Percentiles rank a stretch among this genome's conserved stretches.
phyloP scores from a whole-genome alignment of 2,888 invertebrate species.

The Drosophila meridionalis region DNA sequence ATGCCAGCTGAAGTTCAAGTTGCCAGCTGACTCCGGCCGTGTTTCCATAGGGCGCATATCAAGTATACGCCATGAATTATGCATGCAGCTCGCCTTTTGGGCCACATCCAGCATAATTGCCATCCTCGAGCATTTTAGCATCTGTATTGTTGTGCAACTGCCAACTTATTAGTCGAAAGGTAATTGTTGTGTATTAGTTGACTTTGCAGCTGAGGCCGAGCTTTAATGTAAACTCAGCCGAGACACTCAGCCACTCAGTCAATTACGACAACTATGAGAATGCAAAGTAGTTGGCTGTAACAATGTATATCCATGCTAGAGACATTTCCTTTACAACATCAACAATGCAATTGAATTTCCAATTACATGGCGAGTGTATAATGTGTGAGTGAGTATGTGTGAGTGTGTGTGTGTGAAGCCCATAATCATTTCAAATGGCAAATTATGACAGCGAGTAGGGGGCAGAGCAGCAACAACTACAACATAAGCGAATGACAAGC shows the following conservation, averaged over 20 bases:
- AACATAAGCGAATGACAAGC: conserved; percentile 41
- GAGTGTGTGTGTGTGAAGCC: conserved; percentile 39
- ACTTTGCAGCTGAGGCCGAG: conserved; percentile 9
- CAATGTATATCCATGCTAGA: conserved; percentile 39
- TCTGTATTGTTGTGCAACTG: conserved; percentile 1
- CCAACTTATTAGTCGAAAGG: conserved; percentile 22
- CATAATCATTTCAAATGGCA: conserved; percentile 73
- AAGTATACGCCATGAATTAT: conserved; percentile 24
- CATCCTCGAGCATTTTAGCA: not conserved
- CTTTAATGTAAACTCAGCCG: conserved; percentile 31
- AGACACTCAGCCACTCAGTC: conserved; percentile 5
- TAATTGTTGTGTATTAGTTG: conserved; percentile 4
- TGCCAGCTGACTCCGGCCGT: conserved; percentile 41
- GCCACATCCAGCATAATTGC: conserved; percentile 4
- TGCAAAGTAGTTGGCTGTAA: conserved; percentile 27
- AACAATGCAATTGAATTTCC: conserved; percentile 42
- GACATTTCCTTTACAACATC: conserved; percentile 51
- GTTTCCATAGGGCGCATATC: conserved; percentile 11
- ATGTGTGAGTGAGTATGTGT: conserved; percentile 11
- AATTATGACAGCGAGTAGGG: conserved; percentile 66
- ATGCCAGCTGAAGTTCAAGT: conserved; percentile 63
- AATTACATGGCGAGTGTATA: conserved; percentile 28
- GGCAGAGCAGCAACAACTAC: conserved; percentile 25
- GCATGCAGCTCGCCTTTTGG: conserved; percentile 4
- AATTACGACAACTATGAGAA: conserved; percentile 29